Evolutionary conservation across 1,140 invertebrate species (phyloP), one percentile per base, ranked within the genome.

Genomic region (Spodoptera litura): DNA sequence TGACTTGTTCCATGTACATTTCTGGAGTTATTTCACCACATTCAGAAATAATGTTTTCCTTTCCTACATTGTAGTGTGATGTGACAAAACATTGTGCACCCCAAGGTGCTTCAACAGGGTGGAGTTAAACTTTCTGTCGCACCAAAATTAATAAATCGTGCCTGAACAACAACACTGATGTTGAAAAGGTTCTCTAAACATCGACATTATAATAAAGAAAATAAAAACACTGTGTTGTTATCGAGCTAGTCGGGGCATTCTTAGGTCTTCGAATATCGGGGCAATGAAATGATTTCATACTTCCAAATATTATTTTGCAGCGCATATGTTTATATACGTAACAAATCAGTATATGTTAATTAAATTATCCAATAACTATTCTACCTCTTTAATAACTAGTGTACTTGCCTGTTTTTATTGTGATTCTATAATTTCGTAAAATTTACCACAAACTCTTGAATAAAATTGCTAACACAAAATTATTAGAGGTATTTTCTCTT

Each of bases 321-420:
- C 55, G 71, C 71, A 73, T 73, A 73, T 73, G 71, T 73, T 73
- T 73, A 73, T 61, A 56, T 73, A 73, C 71, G 71, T 73, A 73
- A 59, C 56, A 59, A 51, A 59, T 73, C 11, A 35, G 27, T 13
- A 10, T 44, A 58, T 35, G 35, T 0, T 73, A 73, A 73, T 73
- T 73, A 51, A n/a, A 73, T 73, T 59, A 73, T 31, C 9, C 12
- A 27, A 15, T 11, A 11, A 38, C 10, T 25, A n/a, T 6, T 8
- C 6, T 56, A 15, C 3, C 13, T 51, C 59, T 2, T 25, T 49
- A 8, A 49, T 13, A 66, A 11, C 0, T 25, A 25, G n/a, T n/a
- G 9, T 73, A 59, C 71, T 73, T 59, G 38, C 71, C 56, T 73
- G 55, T 59, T 25, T 8, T 59, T 51, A 51, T 2, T 27, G 31